Percentiles rank a stretch among this genome's conserved stretches.
Conservation (phyloP, 2,113 vertebrate genomes). For the Anguilla japonica region DNA sequence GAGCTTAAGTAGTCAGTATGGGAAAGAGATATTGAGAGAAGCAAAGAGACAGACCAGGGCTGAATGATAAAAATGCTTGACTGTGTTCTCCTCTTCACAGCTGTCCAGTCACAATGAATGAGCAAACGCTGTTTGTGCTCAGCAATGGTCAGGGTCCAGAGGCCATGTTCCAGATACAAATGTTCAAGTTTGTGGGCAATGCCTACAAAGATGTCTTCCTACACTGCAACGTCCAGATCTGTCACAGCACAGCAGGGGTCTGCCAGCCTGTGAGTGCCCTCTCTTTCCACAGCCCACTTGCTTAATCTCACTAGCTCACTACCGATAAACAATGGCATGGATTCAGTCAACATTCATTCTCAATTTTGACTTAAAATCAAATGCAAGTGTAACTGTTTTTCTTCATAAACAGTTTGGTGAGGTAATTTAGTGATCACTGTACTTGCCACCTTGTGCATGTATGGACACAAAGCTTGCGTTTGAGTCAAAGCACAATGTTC, state of each 20-base stretch:
- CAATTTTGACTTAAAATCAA: too few relatives aligned
- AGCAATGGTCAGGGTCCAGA: slow-evolving; percentile 66
- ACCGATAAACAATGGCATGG: too few relatives aligned
- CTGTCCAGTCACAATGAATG: slow-evolving; percentile 60
- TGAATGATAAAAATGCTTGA: neutral
- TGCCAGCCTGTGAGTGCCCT: slow-evolving; percentile 64
- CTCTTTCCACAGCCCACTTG: neutral
- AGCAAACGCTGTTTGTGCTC: slow-evolving; percentile 62
- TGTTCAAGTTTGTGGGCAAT: slow-evolving; percentile 72
- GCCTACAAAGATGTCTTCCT: slow-evolving; percentile 69
- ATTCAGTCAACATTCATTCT: too few relatives aligned
- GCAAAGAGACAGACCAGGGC: neutral
- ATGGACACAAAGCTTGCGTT: too few relatives aligned
- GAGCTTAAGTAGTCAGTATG: too few relatives aligned
- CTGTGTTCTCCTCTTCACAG: slow-evolving; percentile 35
- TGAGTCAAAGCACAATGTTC: too few relatives aligned
- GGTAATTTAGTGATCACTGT: too few relatives aligned
- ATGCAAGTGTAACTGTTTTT: too few relatives aligned
- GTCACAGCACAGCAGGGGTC: slow-evolving; percentile 56
- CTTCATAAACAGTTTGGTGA: too few relatives aligned
- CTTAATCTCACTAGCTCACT: neutral
- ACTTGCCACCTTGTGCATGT: too few relatives aligned
- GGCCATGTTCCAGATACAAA: slow-evolving; percentile 70
- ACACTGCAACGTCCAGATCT: slow-evolving; percentile 74
- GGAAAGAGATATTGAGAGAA: neutral